Percentiles rank a stretch among this genome's conserved stretches.
Conservation (phyloP, 2,797 vertebrate genomes). For the Typhlichthys eigenmanni region DNA sequence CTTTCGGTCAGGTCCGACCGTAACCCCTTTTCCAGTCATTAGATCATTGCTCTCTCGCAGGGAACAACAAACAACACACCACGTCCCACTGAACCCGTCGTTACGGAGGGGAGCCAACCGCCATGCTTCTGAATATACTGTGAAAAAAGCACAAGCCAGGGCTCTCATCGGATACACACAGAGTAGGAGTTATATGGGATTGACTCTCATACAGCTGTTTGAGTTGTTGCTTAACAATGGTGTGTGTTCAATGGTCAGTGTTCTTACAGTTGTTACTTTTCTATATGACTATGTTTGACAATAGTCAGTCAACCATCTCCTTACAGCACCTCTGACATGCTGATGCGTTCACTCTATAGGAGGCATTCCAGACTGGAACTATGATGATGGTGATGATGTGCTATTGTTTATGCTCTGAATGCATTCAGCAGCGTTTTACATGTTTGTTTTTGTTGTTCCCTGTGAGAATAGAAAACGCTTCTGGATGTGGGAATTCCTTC, state of each 20-base stretch:
- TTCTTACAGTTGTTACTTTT: no score
- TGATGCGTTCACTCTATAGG: conserved; percentile 25
- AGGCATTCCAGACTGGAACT: neutral
- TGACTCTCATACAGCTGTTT: conserved; percentile 21
- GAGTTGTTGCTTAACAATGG: neutral
- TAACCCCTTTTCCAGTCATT: conserved; percentile 38
- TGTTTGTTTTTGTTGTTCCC: no score
- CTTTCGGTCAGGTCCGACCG: conserved; percentile 19
- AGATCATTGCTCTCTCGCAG: conserved; percentile 45
- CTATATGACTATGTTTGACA: no score
- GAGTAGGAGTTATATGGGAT: conserved; percentile 36
- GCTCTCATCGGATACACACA: conserved; percentile 31
- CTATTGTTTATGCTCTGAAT: no score
- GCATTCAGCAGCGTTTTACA: no score
- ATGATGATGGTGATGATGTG: no score
- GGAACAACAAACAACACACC: conserved; percentile 50
- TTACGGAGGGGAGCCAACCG: conserved; percentile 55
- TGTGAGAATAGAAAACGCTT: conserved; percentile 39
- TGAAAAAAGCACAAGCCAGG: conserved; percentile 57
- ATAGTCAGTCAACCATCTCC: conserved; percentile 15
- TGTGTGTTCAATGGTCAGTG: no score
- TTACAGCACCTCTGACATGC: conserved; percentile 27
- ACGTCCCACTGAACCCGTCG: conserved; percentile 40
- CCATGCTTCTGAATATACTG: conserved; percentile 60
- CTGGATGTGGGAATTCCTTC: conserved; percentile 46